These are phyloP conservation scores for Notothenia coriiceps DNA, from an alignment of 2,113 vertebrate species.

Conservation along the genomic window DNA sequence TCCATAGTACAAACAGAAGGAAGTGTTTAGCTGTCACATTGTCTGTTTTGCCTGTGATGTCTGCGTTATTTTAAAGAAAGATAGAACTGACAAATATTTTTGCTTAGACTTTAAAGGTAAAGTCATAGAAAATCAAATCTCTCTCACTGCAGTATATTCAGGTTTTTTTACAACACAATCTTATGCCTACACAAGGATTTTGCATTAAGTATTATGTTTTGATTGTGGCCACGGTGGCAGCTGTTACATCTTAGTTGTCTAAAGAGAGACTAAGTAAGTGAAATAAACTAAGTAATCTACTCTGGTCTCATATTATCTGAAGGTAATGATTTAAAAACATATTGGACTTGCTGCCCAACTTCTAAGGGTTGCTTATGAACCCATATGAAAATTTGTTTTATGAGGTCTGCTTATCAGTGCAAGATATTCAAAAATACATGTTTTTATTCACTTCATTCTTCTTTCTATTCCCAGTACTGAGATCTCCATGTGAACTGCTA, in stretches of 20 bases:
- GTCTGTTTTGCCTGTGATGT: neutral
- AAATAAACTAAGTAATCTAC: neutral
- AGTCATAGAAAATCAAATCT: neutral
- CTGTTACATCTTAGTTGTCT: neutral
- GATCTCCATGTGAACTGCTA: conserved; percentile 21
- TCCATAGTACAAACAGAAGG: neutral
- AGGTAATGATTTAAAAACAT: neutral
- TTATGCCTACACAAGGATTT: neutral
- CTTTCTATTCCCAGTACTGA: neutral
- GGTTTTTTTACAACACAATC: neutral
- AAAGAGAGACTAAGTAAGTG: neutral
- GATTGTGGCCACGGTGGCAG: neutral
- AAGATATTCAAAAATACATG: neutral
- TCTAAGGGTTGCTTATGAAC: neutral
- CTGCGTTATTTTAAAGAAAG: neutral
- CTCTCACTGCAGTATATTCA: neutral
- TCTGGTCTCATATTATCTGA: neutral
- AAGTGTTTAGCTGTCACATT: neutral
- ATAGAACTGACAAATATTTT: neutral
- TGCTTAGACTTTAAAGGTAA: neutral
- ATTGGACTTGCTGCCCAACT: neutral
- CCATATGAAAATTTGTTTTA: neutral
- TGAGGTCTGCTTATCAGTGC: conserved; percentile 8
- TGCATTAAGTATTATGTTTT: neutral
- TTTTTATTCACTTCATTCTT: neutral